phyloP scores from a whole-genome alignment of 2,888 invertebrate species.

The Labia minor region DNA sequence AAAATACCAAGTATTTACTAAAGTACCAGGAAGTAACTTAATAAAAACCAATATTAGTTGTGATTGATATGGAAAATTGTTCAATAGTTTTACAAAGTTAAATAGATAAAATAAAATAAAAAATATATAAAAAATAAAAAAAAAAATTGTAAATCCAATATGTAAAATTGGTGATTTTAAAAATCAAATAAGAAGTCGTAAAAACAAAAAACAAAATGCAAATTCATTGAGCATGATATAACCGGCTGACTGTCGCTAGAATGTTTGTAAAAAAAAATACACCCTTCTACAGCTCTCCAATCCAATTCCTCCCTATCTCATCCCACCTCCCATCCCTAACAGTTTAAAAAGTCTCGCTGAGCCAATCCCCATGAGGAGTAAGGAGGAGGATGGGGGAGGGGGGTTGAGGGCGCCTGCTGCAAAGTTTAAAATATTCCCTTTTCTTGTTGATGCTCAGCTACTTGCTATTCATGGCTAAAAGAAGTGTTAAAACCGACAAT shows the following conservation, averaged over 20 bases:
- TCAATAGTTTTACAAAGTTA: too few species aligned
- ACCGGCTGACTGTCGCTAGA: neutral
- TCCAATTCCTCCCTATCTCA: neutral
- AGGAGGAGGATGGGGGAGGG: too few species aligned
- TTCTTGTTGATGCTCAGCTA: constrained; percentile 19
- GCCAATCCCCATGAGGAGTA: neutral
- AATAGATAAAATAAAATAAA: too few species aligned
- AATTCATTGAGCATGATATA: neutral
- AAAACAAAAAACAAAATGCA: neutral
- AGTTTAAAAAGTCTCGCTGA: neutral
- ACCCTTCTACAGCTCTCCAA: neutral
- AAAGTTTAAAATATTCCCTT: constrained; percentile 21
- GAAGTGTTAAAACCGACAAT: constrained; percentile 24
- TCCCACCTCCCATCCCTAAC: neutral
- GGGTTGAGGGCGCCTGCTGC: neutral
- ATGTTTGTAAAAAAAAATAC: neutral
- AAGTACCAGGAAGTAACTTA: too few species aligned
- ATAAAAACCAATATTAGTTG: too few species aligned
- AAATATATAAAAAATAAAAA: too few species aligned
- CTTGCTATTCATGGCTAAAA: constrained; percentile 24
- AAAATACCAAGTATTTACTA: too few species aligned
- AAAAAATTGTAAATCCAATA: too few species aligned
- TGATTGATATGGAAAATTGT: too few species aligned
- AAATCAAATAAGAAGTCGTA: too few species aligned
- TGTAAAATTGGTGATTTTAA: too few species aligned